Base-by-base conservation (phyloP, 1,140 invertebrate species). In the Antheraea pernyi region DNA sequence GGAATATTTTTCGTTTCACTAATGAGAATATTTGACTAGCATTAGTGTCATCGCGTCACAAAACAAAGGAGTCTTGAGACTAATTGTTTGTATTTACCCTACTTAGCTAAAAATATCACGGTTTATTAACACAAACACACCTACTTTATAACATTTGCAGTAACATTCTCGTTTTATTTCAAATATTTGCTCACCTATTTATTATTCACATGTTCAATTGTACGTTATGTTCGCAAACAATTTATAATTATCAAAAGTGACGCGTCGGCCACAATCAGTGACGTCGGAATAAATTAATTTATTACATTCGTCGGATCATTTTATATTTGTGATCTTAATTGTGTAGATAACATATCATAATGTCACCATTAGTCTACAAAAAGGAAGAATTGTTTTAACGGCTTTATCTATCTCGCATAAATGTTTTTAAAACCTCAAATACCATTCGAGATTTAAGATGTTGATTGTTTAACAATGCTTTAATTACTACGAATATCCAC, bases 251-350 rank as follows among this genome's bases (percentile, higher is more conserved):
- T 30, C 9, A n/a, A 11, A 13, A 37, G 16, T 63, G 16, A 63
- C 61, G 61, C 19, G 13, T 63, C 46, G 13, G 46, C 0, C 5
- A 36, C 30, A 63, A 63, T 63, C 61, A 63, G 22, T 36, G 61
- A 63, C 61, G 61, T 63, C 22, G 30, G 37, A 19, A 63, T 36
- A 63, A 63, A 63, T 37, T 63, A 36, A 63, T 63, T 37, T 63
- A 63, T 63, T 13, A 63, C 16, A n/a, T 63, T 37, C 37, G 37
- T 63, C 61, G 8, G 61, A 61, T 37, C 61, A 13, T 30, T 63
- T 37, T 53, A 53, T 53, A 53, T 53, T 53, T 6, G 16, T n/a
- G 46, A 53, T n/a, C 10, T 0, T 53, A 16, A 53, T 53, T 2
- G 16, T 53, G 16, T 53, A 53, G 46, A 53, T 53, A 13, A 53